These are phyloP conservation scores for Euspilapteryx auroguttella DNA, from an alignment of 2,888 invertebrate species.

Conservation along the genomic window DNA sequence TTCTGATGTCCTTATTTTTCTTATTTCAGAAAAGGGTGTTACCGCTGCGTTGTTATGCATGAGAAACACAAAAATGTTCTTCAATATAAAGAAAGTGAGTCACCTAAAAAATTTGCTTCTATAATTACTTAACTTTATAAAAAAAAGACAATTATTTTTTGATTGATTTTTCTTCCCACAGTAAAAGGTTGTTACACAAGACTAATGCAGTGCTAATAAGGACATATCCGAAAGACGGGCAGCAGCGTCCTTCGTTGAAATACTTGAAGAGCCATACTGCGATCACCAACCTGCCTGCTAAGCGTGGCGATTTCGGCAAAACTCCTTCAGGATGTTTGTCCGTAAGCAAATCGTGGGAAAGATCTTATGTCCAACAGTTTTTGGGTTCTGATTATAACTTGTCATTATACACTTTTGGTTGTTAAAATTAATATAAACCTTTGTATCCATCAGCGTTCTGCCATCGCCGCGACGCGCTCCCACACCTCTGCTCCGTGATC, in stretches of 20 bases:
- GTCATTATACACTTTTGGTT: too few species aligned
- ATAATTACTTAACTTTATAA: too few species aligned
- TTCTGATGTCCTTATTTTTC: too few species aligned
- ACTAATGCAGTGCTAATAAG: too few species aligned
- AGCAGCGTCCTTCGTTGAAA: not conserved
- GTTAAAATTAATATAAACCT: not conserved
- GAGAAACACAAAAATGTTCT: slow-evolving; percentile 93
- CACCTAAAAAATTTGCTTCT: too few species aligned
- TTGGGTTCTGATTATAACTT: too few species aligned
- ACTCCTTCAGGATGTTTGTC: too few species aligned
- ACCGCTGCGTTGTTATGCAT: slow-evolving; percentile 93
- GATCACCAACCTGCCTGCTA: not conserved
- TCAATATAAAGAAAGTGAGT: slow-evolving; percentile 98
- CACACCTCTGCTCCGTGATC: slow-evolving; percentile 82
- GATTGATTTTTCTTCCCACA: too few species aligned
- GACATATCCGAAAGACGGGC: not conserved
- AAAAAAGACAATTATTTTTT: too few species aligned
- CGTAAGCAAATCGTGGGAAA: too few species aligned
- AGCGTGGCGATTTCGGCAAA: not conserved
- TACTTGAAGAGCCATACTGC: not conserved
- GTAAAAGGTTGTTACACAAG: too few species aligned
- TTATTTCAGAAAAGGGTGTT: slow-evolving; percentile 82
- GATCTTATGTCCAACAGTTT: too few species aligned
- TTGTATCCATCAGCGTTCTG: slow-evolving; percentile 67
- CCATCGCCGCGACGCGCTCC: slow-evolving; percentile 72